phyloP scores from a whole-genome alignment of 2,113 vertebrate genomes.

The Miniopterus natalensis region DNA sequence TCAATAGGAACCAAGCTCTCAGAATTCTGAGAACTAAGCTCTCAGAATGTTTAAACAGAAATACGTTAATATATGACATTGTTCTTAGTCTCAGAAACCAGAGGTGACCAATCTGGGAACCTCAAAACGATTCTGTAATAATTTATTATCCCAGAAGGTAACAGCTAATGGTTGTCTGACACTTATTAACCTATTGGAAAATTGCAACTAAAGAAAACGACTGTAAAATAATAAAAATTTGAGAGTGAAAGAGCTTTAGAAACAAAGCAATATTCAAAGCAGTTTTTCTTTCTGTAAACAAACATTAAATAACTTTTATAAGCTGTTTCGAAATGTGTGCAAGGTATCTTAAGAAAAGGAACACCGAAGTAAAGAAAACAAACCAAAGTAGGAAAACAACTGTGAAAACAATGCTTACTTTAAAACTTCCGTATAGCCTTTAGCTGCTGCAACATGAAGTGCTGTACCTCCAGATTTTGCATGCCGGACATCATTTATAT shows the following conservation, averaged over 20 bases:
- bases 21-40: not conserved
- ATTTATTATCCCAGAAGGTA: constrained; percentile 17
- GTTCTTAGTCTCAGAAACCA: constrained; percentile 21
- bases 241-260: constrained; percentile 44
- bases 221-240: constrained; percentile 40
- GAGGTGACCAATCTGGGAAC: not conserved
- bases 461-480: constrained; percentile 98
- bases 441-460: constrained; percentile 98
- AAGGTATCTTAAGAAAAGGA: not conserved
- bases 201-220: constrained; percentile 27
- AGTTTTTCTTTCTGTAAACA: not conserved
- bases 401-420: constrained; percentile 92
- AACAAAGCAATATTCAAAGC: constrained; percentile 14
- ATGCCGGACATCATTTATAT: constrained; percentile 95
- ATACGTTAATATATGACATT: not conserved
- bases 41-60: not conserved
- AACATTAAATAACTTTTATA: not conserved
- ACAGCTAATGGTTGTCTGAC: constrained; percentile 1
- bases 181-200: constrained; percentile 53
- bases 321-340: not conserved
- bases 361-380: constrained; percentile 63
- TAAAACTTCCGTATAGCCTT: constrained; percentile 99
- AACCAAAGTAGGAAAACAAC: constrained; percentile 18
- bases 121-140: constrained; percentile 49
- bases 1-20: not conserved